These are phyloP conservation scores for Microctenopoma stevenorrisi DNA, from an alignment of 2,797 vertebrate species.

Conservation along the genomic window DNA sequence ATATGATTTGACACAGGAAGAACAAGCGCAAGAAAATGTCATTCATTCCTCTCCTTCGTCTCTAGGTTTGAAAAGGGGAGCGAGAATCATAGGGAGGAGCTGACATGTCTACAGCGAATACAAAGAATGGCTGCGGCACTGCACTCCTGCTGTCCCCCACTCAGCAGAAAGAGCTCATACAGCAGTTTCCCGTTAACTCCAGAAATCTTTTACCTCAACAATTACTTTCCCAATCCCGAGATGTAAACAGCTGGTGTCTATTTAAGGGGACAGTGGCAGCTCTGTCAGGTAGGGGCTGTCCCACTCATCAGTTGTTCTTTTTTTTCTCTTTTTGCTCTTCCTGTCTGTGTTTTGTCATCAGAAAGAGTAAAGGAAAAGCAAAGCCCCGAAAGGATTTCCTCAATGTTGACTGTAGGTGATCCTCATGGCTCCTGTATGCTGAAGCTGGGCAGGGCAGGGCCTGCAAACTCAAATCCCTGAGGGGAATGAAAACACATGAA, in stretches of 20 bases:
- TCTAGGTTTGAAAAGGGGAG: slow-evolving; percentile 32
- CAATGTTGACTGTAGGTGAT: slow-evolving; percentile 77
- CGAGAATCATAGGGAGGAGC: slow-evolving; percentile 64
- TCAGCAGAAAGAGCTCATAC: slow-evolving; percentile 50
- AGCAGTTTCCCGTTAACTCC: slow-evolving; percentile 32
- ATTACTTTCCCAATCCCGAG: slow-evolving; percentile 30
- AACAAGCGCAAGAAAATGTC: slow-evolving; percentile 52
- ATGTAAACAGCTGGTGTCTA: slow-evolving; percentile 25
- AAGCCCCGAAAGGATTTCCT: slow-evolving; percentile 80
- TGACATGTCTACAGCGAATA: slow-evolving; percentile 71
- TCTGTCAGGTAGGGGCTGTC: slow-evolving; percentile 61
- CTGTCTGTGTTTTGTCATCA: slow-evolving; percentile 79
- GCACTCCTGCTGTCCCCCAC: slow-evolving; percentile 53
- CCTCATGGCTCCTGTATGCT: slow-evolving; percentile 75
- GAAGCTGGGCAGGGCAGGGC: slow-evolving; percentile 69
- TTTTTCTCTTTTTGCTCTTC: slow-evolving; percentile 46
- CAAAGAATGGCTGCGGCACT: slow-evolving; percentile 73
- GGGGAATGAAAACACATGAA: slow-evolving; percentile 56
- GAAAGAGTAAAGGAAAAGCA: slow-evolving; percentile 74
- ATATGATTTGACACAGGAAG: slow-evolving; percentile 82
- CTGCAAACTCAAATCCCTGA: slow-evolving; percentile 50
- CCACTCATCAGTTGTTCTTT: slow-evolving; percentile 20
- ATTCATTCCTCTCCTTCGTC: slow-evolving; percentile 58
- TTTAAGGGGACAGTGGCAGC: slow-evolving; percentile 52
- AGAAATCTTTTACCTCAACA: slow-evolving; percentile 32